Evolutionary conservation across 2,797 vertebrate species (phyloP).

Genomic region (Chloroceryle amazona): DNA sequence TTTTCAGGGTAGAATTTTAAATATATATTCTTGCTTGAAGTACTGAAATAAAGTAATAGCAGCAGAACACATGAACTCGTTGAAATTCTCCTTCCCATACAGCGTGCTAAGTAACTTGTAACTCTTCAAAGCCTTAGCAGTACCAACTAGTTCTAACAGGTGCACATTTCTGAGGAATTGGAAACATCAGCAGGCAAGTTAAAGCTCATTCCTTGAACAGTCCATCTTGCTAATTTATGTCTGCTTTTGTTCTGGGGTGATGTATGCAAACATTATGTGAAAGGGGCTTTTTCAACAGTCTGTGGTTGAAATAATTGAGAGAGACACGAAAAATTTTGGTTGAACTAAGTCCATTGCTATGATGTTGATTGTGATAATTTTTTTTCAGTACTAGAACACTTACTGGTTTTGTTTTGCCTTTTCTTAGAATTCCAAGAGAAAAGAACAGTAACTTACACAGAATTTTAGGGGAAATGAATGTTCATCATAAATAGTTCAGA

Average conservation of each 20-base stretch:
- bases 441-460: not conserved
- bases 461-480: not conserved
- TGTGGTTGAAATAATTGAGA: not conserved
- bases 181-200: not conserved
- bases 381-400: not conserved
- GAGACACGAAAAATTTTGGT: not conserved
- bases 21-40: not conserved
- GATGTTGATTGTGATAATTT: not conserved
- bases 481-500: not conserved
- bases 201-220: not conserved
- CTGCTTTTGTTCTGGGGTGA: not conserved
- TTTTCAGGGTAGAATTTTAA: not conserved
- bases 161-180: not conserved
- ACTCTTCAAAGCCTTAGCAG: not conserved
- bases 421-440: not conserved
- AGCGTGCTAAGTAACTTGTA: not conserved
- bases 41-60: not conserved
- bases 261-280: not conserved
- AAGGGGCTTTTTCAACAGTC: not conserved
- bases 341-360: not conserved
- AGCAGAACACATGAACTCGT: not conserved
- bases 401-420: not conserved
- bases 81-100: not conserved
- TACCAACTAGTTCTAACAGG: not conserved
- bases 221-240: not conserved